Percentiles rank a stretch among this genome's conserved stretches.
phyloP scores from a whole-genome alignment of 2,113 vertebrate species.

The Xiphophorus couchianus region DNA sequence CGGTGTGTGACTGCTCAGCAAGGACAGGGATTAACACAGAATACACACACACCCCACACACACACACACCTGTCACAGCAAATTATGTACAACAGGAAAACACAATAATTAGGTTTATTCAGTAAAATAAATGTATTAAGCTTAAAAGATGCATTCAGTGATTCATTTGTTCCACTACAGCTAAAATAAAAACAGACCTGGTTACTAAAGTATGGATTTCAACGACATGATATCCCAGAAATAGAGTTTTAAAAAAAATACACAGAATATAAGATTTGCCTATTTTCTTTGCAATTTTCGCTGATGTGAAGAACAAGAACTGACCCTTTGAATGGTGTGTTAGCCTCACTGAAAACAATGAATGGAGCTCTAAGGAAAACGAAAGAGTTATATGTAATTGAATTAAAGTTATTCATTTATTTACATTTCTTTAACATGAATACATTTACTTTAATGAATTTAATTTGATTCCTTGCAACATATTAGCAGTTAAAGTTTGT shows the following conservation, averaged over 20 bases:
- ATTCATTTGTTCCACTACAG: neutral
- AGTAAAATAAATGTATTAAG: neutral
- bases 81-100: neutral
- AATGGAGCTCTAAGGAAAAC: no score
- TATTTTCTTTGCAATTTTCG: no score
- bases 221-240: neutral
- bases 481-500: no score
- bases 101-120: neutral
- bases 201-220: neutral
- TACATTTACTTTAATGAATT: no score
- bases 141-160: neutral
- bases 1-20: constrained; percentile 63
- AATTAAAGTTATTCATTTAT: no score
- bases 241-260: neutral
- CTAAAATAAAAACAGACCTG: neutral
- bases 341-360: no score
- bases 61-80: neutral
- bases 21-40: constrained; percentile 66
- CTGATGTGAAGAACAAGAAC: no score
- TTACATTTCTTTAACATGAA: no score
- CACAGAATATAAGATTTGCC: neutral
- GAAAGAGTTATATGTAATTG: no score
- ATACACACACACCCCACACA: neutral
- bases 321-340: no score
- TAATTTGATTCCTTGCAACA: no score